Base-by-base conservation (phyloP, 2,113 vertebrate species). In the Motacilla alba region DNA sequence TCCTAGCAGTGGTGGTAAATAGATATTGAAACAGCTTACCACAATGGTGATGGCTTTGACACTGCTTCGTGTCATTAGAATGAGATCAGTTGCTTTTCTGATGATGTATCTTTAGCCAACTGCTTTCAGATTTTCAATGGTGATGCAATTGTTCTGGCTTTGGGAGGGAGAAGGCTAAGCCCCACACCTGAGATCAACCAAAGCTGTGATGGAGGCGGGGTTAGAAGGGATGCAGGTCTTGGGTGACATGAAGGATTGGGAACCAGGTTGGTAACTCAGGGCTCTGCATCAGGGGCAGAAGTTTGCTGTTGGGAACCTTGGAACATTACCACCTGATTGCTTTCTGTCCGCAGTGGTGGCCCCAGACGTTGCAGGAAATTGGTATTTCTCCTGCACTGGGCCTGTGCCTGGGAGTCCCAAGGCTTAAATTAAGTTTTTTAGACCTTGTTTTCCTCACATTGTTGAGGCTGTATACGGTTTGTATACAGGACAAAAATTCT, bases 21-120 rank as follows among this genome's bases (percentile, higher is more conserved):
- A 87, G 87, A 37, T 88, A 55, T 39, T 82, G 84, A 89, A 93
- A 84, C 27, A 94, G 35, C 22, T 90, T 82, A 58, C 62, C 41
- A 13, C n/a, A 64, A 2, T 58, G 72, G 26, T 59, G 55, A 82
- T 62, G 50, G 37, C 37, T 62, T 90, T 90, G 41, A 73, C n/a
- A 39, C 64, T 66, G 43, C 58, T 90, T 91, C 31, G 8, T 58
- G 11, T 73, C 66, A 83, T 85, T 50, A 85, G 58, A 47, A 47
- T 91, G 66, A 93, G 35, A 68, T 87, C 66, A 68, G 30, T 68
- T 73, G 46, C 46, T 18, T 88, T 93, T 89, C 55, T 84, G 55
- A 74, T 63, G 11, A 55, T 59, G 13, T 35, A 19, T 73, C 72
- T 89, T 92, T 70, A 44, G 47, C 28, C 10, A 39, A 24, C 24